Evolutionary conservation across 2,113 vertebrate genomes (phyloP), one percentile per base, ranked within the genome.

Genomic region (Centropus unirufus): DNA sequence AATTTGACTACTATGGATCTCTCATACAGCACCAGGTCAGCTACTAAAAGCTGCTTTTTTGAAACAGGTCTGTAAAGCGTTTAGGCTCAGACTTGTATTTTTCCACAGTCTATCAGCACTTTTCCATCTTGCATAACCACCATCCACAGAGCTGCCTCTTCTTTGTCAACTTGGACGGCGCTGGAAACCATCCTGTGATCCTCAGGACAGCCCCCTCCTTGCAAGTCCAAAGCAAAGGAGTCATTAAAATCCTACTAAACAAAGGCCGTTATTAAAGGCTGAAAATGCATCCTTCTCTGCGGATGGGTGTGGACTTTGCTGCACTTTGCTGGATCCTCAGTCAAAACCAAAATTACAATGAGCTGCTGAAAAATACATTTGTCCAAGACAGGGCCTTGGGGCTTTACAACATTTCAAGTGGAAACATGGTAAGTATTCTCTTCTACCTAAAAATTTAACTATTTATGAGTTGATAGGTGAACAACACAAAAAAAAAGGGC

Each of bases 331-430:
- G 76, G 76, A 80, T 90, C 88, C 86, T 88, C 68, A 90, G 49
- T 88, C 85, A 78, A 93, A 96, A 81, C 61, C 76, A 72, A 95
- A 95, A 97, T 92, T 93, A 90, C 69, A 95, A 96, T 47, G 83
- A 96, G 70, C 88, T 90, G 88, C 88, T 92, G 93, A 96, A 95
- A 95, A 95, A 91, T 70, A 75, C 79, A 49, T 95, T 92, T 90
- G 93, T 92, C 90, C 81, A 89, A 93, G 87, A 89, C 61, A 80
- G 27, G 47, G 58, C 91, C 84, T 79, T 86, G 76, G 75, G 69
- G 93, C 90, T 83, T 66, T 39, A 39, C n/a, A 61, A 44, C 73
- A 87, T 83, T 92, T 93, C 86, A 93, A 86, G 69, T 87, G 82
- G 72, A 97, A 94, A 81, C 87, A 79, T 81, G 49, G 58, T 54